Base-by-base conservation (phyloP, 2,888 invertebrate genomes). In the Siphonodentalium dalli region DNA sequence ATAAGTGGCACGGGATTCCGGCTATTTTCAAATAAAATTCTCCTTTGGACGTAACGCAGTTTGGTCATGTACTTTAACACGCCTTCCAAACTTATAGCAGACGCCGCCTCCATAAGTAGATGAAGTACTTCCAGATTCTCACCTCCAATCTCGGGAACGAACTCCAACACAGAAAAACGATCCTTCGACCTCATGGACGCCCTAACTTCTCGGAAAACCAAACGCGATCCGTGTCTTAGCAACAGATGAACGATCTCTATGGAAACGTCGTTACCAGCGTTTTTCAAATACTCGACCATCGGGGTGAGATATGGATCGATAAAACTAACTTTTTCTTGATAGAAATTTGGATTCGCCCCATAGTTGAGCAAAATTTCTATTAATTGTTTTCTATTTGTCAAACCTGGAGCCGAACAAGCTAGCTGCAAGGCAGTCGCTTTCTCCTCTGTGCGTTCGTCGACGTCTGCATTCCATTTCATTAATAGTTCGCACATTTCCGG, bases 161-260 rank as follows among this genome's bases (percentile, higher is more conserved):
- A n/a, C n/a, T n/a, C n/a, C n/a, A n/a, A n/a, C n/a, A n/a, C n/a
- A n/a, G n/a, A n/a, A n/a, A n/a, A n/a, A n/a, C n/a, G n/a, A n/a
- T n/a, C n/a, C n/a, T n/a, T n/a, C n/a, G n/a, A n/a, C n/a, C n/a
- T n/a, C n/a, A n/a, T n/a, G n/a, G n/a, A n/a, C n/a, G n/a, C n/a
- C n/a, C n/a, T n/a, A n/a, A n/a, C n/a, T n/a, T n/a, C n/a, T n/a
- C n/a, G n/a, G n/a, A n/a, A n/a, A n/a, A n/a, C n/a, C n/a, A n/a
- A n/a, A n/a, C n/a, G n/a, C n/a, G n/a, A n/a, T n/a, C 93, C 93
- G 70, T 91, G 87, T 74, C 87, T 86, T 4, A 93, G 84, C 58
- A 93, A 80, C 51, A 90, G 75, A 7, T 86, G 83, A 0, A 93
- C 86, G 8, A 92, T 86, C 18, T 87, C 86, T 0, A 86, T 82